phyloP scores from a whole-genome alignment of 2,113 vertebrate species.

The Elachura formosa region DNA sequence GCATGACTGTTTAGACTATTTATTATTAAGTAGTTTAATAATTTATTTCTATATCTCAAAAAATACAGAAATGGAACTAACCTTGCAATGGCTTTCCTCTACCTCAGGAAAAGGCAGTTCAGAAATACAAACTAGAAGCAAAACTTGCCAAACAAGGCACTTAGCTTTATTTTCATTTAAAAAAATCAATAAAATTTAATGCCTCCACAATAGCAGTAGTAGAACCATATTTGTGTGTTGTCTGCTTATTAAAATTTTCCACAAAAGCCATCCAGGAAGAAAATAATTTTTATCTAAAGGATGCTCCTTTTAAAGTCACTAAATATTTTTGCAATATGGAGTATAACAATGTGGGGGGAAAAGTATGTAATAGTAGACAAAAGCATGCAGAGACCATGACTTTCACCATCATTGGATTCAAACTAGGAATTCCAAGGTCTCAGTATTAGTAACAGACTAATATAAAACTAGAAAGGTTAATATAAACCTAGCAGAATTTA shows the following conservation, averaged over 20 bases:
- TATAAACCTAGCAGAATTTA: background rate
- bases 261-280: background rate
- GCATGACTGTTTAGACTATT: background rate
- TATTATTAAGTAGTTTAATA: background rate
- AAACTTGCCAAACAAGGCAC: background rate
- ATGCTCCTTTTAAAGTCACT: background rate
- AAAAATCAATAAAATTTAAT: background rate
- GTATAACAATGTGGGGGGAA: background rate
- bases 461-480: background rate
- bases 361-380: background rate
- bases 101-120: background rate
- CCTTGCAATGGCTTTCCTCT: background rate
- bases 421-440: background rate
- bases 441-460: fast-evolving
- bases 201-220: background rate
- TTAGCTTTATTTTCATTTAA: background rate
- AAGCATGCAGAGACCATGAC: background rate
- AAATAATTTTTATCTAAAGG: background rate
- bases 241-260: background rate
- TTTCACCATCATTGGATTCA: background rate
- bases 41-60: background rate
- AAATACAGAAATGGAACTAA: background rate
- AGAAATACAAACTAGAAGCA: background rate
- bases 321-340: background rate
- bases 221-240: background rate